A percentile compares a stretch with the other conserved stretches of the same genome.
Evolutionary conservation across 1,140 invertebrate genomes (phyloP).

Genomic region (Cotesia glomerata): DNA sequence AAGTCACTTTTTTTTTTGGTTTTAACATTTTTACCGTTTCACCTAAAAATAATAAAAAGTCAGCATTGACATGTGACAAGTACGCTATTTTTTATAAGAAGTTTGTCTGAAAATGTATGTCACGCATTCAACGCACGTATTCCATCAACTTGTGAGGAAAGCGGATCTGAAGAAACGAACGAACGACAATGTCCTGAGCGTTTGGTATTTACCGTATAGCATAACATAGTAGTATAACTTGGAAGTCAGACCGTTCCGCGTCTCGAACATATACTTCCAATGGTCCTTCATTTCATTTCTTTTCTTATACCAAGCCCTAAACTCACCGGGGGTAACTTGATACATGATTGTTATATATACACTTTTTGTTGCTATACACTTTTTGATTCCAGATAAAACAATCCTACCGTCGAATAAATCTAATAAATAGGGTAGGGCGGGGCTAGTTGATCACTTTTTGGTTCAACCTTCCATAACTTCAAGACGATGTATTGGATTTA

Average conservation of each 20-base stretch:
- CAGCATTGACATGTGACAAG: background rate
- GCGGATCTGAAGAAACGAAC: slow-evolving; percentile 13
- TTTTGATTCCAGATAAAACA: background rate
- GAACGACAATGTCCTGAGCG: background rate
- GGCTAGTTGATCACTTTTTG: no score
- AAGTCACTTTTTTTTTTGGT: background rate
- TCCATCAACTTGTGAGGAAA: slow-evolving; percentile 26
- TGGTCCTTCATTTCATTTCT: background rate
- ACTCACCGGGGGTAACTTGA: background rate
- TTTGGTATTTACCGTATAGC: background rate
- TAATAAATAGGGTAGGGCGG: no score
- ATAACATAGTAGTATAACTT: background rate
- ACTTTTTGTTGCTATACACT: background rate
- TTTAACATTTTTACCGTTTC: background rate
- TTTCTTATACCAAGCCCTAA: background rate
- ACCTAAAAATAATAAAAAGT: background rate
- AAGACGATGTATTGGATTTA: no score
- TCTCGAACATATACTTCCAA: slow-evolving; percentile 18
- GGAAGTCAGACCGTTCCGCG: background rate
- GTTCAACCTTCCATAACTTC: no score
- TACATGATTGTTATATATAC: background rate
- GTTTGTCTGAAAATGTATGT: background rate
- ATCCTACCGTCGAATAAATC: background rate
- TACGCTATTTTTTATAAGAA: background rate
- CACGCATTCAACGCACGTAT: slow-evolving; percentile 31